Evolutionary conservation across 2,797 vertebrate genomes (phyloP).

Genomic region (Martes flavigula): DNA sequence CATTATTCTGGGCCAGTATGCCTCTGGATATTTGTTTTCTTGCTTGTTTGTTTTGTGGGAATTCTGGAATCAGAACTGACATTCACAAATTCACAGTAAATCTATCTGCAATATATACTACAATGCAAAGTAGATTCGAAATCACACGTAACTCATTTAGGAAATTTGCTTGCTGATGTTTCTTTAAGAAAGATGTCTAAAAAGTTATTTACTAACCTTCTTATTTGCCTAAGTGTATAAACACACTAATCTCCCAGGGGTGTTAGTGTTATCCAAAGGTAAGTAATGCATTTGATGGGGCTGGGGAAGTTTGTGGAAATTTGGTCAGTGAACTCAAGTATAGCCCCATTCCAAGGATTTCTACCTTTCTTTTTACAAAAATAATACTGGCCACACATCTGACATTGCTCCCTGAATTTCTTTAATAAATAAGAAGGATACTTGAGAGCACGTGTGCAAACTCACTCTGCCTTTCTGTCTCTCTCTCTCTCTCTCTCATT

Average conservation of each 20-base stretch:
- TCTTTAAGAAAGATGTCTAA: not conserved
- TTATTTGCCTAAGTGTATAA: conserved; percentile 68
- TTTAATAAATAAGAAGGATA: conserved; percentile 87
- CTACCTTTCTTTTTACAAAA: conserved; percentile 83
- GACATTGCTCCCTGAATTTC: conserved; percentile 86
- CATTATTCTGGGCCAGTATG: not conserved
- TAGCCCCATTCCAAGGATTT: conserved; percentile 86
- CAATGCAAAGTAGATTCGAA: conserved; percentile 6
- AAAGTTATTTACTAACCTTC: conserved; percentile 25
- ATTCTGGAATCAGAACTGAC: not conserved
- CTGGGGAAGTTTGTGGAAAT: conserved; percentile 73
- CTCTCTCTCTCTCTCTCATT: conserved; percentile 39
- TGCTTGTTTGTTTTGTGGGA: not conserved
- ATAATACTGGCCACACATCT: conserved; percentile 87
- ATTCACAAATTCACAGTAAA: not conserved
- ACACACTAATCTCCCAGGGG: conserved; percentile 17
- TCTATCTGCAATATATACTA: not conserved
- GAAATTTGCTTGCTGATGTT: not conserved
- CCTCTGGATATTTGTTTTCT: not conserved
- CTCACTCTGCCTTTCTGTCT: conserved; percentile 63
- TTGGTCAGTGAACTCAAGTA: conserved; percentile 97
- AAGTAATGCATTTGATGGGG: conserved; percentile 34
- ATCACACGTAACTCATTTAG: not conserved
- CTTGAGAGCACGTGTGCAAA: conserved; percentile 45
- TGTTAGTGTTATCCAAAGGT: conserved; percentile 69